Evolutionary conservation across 2,113 vertebrate species (phyloP).

Genomic region (Sclerurus mexicanus): DNA sequence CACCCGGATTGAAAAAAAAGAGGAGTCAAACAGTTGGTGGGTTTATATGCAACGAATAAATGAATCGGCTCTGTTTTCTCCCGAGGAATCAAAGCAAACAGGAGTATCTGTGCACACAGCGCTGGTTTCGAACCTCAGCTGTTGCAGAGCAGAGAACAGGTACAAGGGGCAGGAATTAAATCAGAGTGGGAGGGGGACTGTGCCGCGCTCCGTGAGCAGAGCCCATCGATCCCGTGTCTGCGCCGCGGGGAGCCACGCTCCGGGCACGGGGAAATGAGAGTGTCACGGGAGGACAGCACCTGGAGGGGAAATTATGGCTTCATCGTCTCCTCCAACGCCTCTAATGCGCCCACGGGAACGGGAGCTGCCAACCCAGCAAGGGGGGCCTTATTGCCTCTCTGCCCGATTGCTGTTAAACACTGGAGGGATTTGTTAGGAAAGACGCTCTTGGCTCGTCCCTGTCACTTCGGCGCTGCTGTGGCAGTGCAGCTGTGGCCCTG

Average conservation of each 20-base stretch:
- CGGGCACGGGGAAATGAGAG: neutral
- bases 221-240: neutral
- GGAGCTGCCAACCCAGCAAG: too few species aligned
- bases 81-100: conserved; percentile 1
- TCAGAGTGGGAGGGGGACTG: neutral
- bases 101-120: neutral
- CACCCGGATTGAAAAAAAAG: conserved; percentile 1
- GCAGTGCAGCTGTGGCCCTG: too few species aligned
- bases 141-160: conserved; percentile 13
- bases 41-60: conserved; percentile 31
- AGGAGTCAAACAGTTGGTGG: conserved; percentile 32
- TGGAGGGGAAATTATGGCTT: neutral
- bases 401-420: too few species aligned
- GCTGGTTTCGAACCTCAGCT: conserved; percentile 34
- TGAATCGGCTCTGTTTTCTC: conserved; percentile 44
- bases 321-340: neutral
- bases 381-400: too few species aligned
- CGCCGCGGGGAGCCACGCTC: neutral
- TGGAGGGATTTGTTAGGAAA: too few species aligned
- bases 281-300: neutral
- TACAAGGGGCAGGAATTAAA: neutral
- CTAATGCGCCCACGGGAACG: too few species aligned
- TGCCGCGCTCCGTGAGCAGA: neutral
- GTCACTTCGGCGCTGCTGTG: too few species aligned
- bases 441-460: too few species aligned